A percentile compares a stretch with the other conserved stretches of the same genome.
These are phyloP conservation scores for Actias luna DNA, from an alignment of 2,888 invertebrate genomes.

Conservation along the genomic window DNA sequence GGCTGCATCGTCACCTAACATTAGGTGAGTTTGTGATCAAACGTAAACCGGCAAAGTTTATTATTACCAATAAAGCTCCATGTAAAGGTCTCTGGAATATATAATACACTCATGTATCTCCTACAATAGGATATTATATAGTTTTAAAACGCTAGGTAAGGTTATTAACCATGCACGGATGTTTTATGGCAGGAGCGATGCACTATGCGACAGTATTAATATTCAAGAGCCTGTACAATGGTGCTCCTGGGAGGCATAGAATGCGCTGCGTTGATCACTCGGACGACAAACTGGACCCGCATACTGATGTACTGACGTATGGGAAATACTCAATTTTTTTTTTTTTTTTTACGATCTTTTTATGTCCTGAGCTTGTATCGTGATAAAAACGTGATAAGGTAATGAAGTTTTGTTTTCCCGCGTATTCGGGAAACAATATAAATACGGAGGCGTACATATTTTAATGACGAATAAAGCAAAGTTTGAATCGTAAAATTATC, in stretches of 20 bases:
- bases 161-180: not conserved
- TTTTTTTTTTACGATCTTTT: not conserved
- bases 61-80: no score
- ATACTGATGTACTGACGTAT: constrained; percentile 2
- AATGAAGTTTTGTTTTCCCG: not conserved
- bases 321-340: not conserved
- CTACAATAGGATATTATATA: not conserved
- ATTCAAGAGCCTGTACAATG: constrained; percentile 30
- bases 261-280: constrained; percentile 20
- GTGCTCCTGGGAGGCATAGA: constrained; percentile 28
- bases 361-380: not conserved
- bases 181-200: constrained; percentile 5
- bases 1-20: no score
- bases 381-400: not conserved
- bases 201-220: constrained; percentile 24
- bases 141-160: not conserved
- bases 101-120: not conserved
- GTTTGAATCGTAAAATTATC: no score
- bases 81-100: not conserved
- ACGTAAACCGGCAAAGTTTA: no score
- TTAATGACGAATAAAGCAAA: no score
- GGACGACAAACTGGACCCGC: not conserved
- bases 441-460: no score
- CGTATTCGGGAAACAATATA: not conserved
- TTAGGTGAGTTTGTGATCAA: no score